Percentiles rank a stretch among this genome's conserved stretches.
Conservation (phyloP, 2,113 vertebrate species). For the Ascaphus truei region DNA sequence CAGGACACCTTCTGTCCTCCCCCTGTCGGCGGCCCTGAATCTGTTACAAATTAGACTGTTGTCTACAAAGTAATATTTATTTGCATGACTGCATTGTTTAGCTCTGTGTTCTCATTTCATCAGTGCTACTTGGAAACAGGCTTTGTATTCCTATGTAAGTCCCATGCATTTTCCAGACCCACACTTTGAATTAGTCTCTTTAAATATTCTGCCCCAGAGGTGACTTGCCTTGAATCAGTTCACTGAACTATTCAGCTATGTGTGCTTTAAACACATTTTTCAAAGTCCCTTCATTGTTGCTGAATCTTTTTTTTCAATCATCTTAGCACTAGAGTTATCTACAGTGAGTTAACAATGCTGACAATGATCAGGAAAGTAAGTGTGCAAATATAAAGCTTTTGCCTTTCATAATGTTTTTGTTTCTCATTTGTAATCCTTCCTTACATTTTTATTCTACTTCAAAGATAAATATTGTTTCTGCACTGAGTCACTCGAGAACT, state of each 20-base stretch:
- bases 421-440: slow-evolving; percentile 10
- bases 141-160: too few relatives aligned
- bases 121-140: too few relatives aligned
- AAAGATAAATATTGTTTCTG: slow-evolving; percentile 28
- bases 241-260: slow-evolving; percentile 22
- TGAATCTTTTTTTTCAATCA: not conserved
- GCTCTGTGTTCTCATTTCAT: too few relatives aligned
- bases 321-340: not conserved
- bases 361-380: not conserved
- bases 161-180: too few relatives aligned
- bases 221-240: too few relatives aligned
- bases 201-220: too few relatives aligned
- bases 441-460: not conserved
- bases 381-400: not conserved
- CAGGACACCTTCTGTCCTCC: too few relatives aligned
- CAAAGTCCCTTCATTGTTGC: not conserved
- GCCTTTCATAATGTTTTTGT: slow-evolving; percentile 1
- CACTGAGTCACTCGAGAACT: slow-evolving; percentile 7
- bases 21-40: too few relatives aligned
- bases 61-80: too few relatives aligned
- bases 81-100: too few relatives aligned
- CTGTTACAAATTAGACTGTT: too few relatives aligned
- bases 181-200: too few relatives aligned
- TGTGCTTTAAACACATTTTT: not conserved
- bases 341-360: not conserved